These are phyloP conservation scores for Mohoua ochrocephala DNA, from an alignment of 2,113 vertebrate genomes.

Conservation along the genomic window DNA sequence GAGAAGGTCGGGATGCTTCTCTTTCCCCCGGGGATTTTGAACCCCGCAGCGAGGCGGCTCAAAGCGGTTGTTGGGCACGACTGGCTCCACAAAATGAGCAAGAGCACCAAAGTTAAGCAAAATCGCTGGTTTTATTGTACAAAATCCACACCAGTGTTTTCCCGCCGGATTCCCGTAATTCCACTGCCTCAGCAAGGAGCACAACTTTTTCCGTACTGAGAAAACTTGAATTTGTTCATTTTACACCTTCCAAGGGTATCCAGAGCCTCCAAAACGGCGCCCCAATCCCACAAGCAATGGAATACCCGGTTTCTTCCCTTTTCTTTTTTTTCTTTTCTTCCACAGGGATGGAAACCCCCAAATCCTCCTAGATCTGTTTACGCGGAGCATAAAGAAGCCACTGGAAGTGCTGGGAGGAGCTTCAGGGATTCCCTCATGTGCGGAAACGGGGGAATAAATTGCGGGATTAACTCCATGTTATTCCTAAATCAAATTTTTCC, in stretches of 20 bases:
- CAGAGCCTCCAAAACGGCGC: rapidly evolving
- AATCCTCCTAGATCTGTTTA: not conserved
- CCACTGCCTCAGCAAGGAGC: not conserved
- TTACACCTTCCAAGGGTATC: not conserved
- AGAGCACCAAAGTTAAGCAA: not conserved
- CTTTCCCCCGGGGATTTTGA: rapidly evolving
- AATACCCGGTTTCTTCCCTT: not conserved
- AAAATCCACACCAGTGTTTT: not conserved
- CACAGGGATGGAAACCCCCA: rapidly evolving
- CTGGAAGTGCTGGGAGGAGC: not conserved
- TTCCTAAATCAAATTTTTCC: not conserved
- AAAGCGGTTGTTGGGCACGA: rapidly evolving
- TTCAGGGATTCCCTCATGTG: not conserved
- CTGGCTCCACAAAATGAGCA: not conserved
- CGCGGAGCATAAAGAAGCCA: not conserved
- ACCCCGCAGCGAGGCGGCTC: too few species aligned
- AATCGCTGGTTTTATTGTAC: not conserved
- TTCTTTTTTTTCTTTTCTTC: not conserved
- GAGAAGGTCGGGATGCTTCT: not conserved
- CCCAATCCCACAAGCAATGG: not conserved
- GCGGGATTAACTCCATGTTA: not conserved
- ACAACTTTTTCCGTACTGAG: rapidly evolving
- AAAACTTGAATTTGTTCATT: not conserved
- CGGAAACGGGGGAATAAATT: rapidly evolving
- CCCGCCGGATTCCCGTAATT: not conserved